Percentiles rank a stretch among this genome's conserved stretches.
phyloP scores from a whole-genome alignment of 2,113 vertebrate species.

The Melanocharis versteri region DNA sequence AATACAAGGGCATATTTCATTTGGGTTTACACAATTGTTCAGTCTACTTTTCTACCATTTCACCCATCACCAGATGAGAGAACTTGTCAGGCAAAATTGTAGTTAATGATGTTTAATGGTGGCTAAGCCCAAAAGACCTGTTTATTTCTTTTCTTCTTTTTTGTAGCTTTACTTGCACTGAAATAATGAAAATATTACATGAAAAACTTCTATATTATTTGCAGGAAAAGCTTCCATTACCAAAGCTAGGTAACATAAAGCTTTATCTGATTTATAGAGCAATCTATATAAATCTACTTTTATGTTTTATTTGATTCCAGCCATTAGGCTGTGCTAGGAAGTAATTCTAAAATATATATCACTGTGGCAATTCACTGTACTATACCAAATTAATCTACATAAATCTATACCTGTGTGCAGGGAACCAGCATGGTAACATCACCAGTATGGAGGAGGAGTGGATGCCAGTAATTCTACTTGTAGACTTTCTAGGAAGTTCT shows the following conservation, averaged over 20 bases:
- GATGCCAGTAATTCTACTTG: conserved; percentile 37
- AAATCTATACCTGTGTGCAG: conserved; percentile 69
- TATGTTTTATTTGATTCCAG: conserved; percentile 77
- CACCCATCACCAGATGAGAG: conserved; percentile 64
- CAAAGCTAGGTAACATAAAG: conserved; percentile 65
- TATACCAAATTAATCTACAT: conserved; percentile 72
- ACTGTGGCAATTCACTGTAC: conserved; percentile 62
- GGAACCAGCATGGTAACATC: conserved; percentile 34
- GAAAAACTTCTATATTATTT: conserved; percentile 65
- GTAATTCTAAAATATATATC: conserved; percentile 72
- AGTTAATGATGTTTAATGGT: conserved; percentile 73
- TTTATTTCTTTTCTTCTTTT: conserved; percentile 57
- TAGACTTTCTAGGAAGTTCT: conserved; percentile 45
- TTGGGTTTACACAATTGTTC: conserved; percentile 66
- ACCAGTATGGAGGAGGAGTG: conserved; percentile 22
- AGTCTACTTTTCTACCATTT: conserved; percentile 63
- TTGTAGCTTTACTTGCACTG: conserved; percentile 63
- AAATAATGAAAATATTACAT: conserved; percentile 73
- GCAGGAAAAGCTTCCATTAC: conserved; percentile 59
- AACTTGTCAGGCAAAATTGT: conserved; percentile 72
- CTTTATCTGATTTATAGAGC: conserved; percentile 75
- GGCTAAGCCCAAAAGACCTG: conserved; percentile 48
- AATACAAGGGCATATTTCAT: conserved; percentile 70
- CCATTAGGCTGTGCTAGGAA: conserved; percentile 74
- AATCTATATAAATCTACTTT: conserved; percentile 76